These are phyloP conservation scores for Colaptes auratus DNA, from an alignment of 2,113 vertebrate species.

Conservation along the genomic window DNA sequence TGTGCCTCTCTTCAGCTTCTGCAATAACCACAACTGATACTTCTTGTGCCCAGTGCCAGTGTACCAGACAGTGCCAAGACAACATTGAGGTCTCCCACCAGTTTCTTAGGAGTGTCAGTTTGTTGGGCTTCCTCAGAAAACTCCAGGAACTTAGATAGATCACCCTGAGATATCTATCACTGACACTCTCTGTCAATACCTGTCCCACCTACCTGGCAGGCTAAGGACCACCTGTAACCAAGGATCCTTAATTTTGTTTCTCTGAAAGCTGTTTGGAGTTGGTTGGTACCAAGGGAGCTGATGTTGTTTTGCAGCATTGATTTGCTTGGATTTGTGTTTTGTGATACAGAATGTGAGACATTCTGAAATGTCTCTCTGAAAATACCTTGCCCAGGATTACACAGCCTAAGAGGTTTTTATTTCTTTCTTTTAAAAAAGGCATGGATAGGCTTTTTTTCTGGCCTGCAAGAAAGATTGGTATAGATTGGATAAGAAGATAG, in stretches of 20 bases:
- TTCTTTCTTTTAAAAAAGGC: not conserved
- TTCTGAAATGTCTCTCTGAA: not conserved
- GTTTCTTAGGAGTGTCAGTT: not conserved
- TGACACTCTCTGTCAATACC: not conserved
- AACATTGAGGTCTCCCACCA: not conserved
- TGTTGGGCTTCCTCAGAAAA: not conserved
- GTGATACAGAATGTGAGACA: not conserved
- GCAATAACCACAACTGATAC: not conserved
- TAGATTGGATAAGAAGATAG: too few species aligned
- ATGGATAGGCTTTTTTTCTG: not conserved
- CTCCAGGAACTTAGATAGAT: rapidly evolving
- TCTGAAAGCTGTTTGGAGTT: not conserved
- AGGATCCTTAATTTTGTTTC: not conserved
- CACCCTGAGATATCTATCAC: not conserved
- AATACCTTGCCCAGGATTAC: too few species aligned
- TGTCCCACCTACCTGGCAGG: not conserved
- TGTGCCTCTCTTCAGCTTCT: not conserved
- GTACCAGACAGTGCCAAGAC: not conserved
- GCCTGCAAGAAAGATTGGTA: too few species aligned
- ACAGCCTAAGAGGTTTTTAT: not conserved
- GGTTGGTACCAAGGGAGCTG: not conserved
- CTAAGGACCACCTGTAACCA: not conserved
- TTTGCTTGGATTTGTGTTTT: not conserved
- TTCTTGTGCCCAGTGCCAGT: not conserved
- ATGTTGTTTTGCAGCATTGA: not conserved